Base-by-base conservation (phyloP, 1,140 invertebrate species). In the Stegodyphus dumicola region DNA sequence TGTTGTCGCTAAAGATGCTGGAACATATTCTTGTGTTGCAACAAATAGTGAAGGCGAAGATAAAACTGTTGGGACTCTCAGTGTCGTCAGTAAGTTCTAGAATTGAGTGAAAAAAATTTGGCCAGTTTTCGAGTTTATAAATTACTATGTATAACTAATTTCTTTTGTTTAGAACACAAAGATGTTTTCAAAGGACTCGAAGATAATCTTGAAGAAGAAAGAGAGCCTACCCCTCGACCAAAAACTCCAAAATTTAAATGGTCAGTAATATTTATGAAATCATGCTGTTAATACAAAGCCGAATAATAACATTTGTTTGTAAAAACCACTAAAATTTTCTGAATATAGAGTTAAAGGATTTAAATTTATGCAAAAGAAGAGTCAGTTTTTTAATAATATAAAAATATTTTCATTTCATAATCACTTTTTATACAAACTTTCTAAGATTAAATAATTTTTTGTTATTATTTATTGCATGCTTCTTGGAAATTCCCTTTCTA, bases 21-120 rank as follows among this genome's bases (percentile, higher is more conserved):
- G 98, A 10, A 92, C 93, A 33, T 99, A 99, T 91, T 94, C 94
- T 73, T 98, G 96, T 89, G 93, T 93, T 2, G 97, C 97, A 7
- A 93, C 91, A 3, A 99, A 99, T 90, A 94, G 93, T 73, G 94
- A 93, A 88, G 97, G 97, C 0, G 93, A 95, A 87, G 93, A 93
- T 7, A 92, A 92, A 5, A 95, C 94, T 70, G 94, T 95, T 88
- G 96, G 94, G 1, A 92, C 90, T 1, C 93, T 98, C 7, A 94
- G 94, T 71, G 95, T 98, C 74, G 94, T 95, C 75, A 94, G 94
- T 94, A 91, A 89, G 91, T 88, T 15, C n/a, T 67, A 17, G 6
- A 67, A 17, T 17, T n/a, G 1, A 10, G 9, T 60, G 56, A 9
- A 60, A 60, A 60, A 60, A 60, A 1, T 33, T 60, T 10, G 5